Base-by-base conservation (phyloP, 2,113 vertebrate species). In the Esox niger region DNA sequence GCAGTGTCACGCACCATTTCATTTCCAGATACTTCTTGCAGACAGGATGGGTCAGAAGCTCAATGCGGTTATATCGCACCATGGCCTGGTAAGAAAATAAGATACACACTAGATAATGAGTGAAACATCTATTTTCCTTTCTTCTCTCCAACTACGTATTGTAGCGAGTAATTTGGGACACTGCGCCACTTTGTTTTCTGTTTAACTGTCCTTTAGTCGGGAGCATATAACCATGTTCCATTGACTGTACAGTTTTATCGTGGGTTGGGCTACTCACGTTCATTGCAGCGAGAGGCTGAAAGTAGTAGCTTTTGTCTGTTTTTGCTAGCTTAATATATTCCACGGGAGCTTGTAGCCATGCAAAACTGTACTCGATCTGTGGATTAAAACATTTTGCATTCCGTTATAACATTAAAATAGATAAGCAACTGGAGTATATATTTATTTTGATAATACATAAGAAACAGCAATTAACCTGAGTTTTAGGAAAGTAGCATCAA, bases 1-100 rank as follows among this genome's bases (percentile, higher is more conserved):
- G 25, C n/a, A 46, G 15, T n/a, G 27, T 68, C 20, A 87, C 90
- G 25, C 73, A 95, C 94, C 94, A 95, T 84, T 95, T 95, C 93
- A 95, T 95, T 62, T 93, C 89, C 72, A 95, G 91, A 81, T 94
- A 95, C 77, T 95, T 92, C 80, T 91, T 94, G 81, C 94, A 95
- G 57, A 95, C 91, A 1, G 93, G 92, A 83, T 95, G 94, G 13
- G 90, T 93, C 72, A 95, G 87, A 3, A 95, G 87, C n/a, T 94
- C 94, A 76, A 92, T 87, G 35, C 91, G 92, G 71, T 93, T 93
- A 73, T 91, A 91, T 0, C 89, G 85, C 62, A 95, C 94, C 94
- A 95, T 95, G n/a, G 85, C 84, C 94, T 95, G 54, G 23, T 21
- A 17, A 61, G 69, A 79, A 84, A 21, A 27, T 43, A 62, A 23